These are phyloP conservation scores for Malacoraja senta DNA, from an alignment of 2,797 vertebrate species.

Conservation along the genomic window DNA sequence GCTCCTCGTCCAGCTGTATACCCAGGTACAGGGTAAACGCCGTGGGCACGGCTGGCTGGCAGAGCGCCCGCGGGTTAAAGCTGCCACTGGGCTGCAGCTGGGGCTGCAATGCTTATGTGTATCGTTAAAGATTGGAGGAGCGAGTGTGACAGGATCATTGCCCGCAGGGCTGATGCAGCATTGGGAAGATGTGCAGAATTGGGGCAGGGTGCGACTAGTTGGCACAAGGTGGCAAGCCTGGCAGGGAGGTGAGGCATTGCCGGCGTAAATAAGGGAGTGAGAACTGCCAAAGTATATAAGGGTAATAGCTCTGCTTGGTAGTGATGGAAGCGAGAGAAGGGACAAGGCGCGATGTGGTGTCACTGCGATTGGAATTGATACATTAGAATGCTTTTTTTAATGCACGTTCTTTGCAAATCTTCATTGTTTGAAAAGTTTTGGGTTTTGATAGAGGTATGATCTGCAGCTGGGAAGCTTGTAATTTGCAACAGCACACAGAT, in stretches of 20 bases:
- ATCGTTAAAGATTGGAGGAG: too few species aligned
- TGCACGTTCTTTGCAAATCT: not conserved
- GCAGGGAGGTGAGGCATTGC: not conserved
- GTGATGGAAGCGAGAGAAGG: not conserved
- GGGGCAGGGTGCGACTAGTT: not conserved
- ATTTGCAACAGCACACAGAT: not conserved
- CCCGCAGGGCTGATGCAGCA: not conserved
- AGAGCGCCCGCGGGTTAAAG: not conserved
- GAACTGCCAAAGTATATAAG: too few species aligned
- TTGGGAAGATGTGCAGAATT: not conserved
- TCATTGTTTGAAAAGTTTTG: not conserved
- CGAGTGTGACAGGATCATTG: too few species aligned
- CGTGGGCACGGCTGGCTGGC: slow-evolving; percentile 43
- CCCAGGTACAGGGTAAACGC: slow-evolving; percentile 68
- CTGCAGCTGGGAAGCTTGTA: not conserved
- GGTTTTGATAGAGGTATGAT: not conserved
- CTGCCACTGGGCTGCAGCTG: not conserved
- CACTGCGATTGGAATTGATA: too few species aligned
- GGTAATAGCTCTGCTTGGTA: too few species aligned
- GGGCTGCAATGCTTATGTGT: not conserved
- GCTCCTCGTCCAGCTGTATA: slow-evolving; percentile 86
- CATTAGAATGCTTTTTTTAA: not conserved
- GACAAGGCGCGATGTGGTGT: not conserved
- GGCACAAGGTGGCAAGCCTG: not conserved
- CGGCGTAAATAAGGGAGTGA: not conserved